Evolutionary conservation across 2,888 invertebrate genomes (phyloP), one percentile per base, ranked within the genome.

Genomic region (Macrophya alboannulata): DNA sequence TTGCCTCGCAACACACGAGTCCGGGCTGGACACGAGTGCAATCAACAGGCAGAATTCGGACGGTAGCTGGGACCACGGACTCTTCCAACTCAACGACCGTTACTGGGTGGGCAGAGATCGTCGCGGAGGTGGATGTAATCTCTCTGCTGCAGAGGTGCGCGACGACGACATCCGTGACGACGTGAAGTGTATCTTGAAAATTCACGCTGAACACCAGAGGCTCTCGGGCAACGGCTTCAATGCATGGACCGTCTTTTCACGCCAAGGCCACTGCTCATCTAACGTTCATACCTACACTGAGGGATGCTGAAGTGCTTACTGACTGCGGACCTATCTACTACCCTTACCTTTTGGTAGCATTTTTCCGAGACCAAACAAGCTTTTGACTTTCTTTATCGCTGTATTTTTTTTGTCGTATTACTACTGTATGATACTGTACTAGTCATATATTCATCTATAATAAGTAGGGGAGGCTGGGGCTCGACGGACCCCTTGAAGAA

Each of bases 151-250:
- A 3, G 95, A 95, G 0, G 93, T 97, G 51, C 94, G 96, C 68
- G 96, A 97, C 89, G 96, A 96, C 48, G 96, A 97, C 91, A 96
- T 97, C 77, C 92, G 94, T 5, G 96, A 97, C 91, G 97, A 97
- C 91, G 94, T 97, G 1, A 92, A 94, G 65, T 97, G 97, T 91
- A 96, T 96, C 0, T 94, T 95, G n/a, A 94, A 94, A 68, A 95
- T 97, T 81, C 95, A 95, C 90, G 94, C 96, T 17, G 96, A 97
- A 89, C 97, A 97, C 91, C 95, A 95, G 25, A 93, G 95, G 1
- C 92, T 97, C 1, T 95, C 96, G 8, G 97, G 97, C 0, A 94
- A 97, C 91, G 97, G 97, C 0, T 97, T 96, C 91, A 95, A 95
- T 55, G 97, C 97, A 0, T 97, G 97, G 97, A 95, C 95, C 0